A percentile compares a stretch with the other conserved stretches of the same genome.
These are phyloP conservation scores for Chromis chromis DNA, from an alignment of 2,797 vertebrate genomes.

Conservation along the genomic window DNA sequence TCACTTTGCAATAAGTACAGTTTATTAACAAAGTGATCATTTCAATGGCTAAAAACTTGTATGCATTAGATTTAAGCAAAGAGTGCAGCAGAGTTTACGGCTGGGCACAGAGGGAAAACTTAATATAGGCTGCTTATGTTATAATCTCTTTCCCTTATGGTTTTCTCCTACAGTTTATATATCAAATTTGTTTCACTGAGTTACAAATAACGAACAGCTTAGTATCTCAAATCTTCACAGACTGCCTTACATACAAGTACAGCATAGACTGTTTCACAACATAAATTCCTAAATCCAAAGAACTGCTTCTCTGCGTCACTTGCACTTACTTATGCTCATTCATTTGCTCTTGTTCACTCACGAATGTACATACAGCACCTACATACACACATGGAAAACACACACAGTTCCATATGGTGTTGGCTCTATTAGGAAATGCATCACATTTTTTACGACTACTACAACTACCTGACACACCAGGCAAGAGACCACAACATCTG, in stretches of 20 bases:
- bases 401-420: slow-evolving; percentile 16
- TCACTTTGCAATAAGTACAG: slow-evolving; percentile 69
- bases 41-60: slow-evolving; percentile 36
- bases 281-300: too few species aligned
- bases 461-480: slow-evolving; percentile 62
- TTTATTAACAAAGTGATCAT: slow-evolving; percentile 59
- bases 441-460: slow-evolving; percentile 54
- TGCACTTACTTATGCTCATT: neutral
- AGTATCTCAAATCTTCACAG: neutral
- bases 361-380: neutral
- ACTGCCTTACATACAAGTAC: too few species aligned
- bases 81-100: neutral
- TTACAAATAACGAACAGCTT: neutral
- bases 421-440: slow-evolving; percentile 42
- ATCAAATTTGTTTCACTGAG: neutral
- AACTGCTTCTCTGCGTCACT: too few species aligned
- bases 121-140: too few species aligned
- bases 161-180: neutral
- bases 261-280: too few species aligned
- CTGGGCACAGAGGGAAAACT: too few species aligned
- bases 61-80: neutral
- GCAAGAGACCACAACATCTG: slow-evolving; percentile 66
- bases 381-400: slow-evolving; percentile 1
- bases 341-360: neutral
- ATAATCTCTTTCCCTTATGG: too few species aligned